Base-by-base conservation (phyloP, 2,797 vertebrate genomes). In the Eulemur mongoz region DNA sequence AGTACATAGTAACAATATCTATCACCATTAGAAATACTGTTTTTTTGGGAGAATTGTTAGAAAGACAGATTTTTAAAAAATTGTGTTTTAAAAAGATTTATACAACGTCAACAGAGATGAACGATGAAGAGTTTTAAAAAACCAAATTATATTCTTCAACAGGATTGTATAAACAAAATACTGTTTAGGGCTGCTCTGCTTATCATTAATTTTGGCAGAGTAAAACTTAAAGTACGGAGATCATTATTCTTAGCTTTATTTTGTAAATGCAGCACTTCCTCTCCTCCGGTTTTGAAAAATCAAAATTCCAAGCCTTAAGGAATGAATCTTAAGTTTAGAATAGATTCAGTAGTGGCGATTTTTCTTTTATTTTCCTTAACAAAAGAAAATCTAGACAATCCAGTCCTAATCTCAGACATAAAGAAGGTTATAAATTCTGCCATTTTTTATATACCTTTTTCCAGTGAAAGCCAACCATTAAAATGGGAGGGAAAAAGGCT, bases 151-250 rank as follows among this genome's bases (percentile, higher is more conserved):
- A 94, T 93, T 96, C 84, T 87, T 94, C 86, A 96, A 97, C 59
- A 97, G 72, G 96, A 96, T 35, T 97, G 94, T 97, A 96, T 96
- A 97, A 96, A 97, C 96, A 97, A 97, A 96, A 63, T 84, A 96
- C 78, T 96, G 76, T 94, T 94, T 80, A 96, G 96, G 93, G 87
- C 23, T 95, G 35, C 94, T 96, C 95, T 97, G 96, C 91, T 87
- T 67, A 91, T 73, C 63, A 45, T 90, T 91, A 89, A 79, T 85
- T 80, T 93, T 80, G 69, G 81, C 89, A 98, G 91, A 97, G 84
- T 75, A 86, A 94, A 94, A 95, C 91, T 83, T 94, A 97, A 98
- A 98, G 97, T 97, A 97, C 93, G 0, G 57, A 76, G 78, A 82
- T 85, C 87, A 73, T 48, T 73, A 89, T 95, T 86, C 65, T 97